phyloP scores from a whole-genome alignment of 2,888 invertebrate species.

The Globia sparganii region DNA sequence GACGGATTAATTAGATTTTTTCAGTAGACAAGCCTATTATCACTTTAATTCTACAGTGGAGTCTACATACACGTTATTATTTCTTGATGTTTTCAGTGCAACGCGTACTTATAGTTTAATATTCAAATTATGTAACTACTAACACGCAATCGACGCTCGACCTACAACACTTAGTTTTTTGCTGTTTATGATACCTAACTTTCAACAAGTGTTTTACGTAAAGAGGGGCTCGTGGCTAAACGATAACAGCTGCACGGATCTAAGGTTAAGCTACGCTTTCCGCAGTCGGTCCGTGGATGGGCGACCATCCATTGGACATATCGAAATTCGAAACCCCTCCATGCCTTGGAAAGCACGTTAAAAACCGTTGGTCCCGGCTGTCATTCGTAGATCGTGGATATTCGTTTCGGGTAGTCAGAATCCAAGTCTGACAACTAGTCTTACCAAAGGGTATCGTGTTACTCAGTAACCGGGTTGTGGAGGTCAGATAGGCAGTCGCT shows the following conservation, averaged over 20 bases:
- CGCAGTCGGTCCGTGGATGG: neutral
- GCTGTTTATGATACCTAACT: constrained; percentile 27
- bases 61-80: constrained; percentile 1
- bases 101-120: constrained; percentile 30
- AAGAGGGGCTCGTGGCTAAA: neutral
- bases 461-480: neutral
- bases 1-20: too few relatives aligned
- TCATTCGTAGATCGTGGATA: neutral
- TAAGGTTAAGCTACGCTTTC: neutral
- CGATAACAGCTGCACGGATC: neutral
- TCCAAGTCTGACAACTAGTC: neutral
- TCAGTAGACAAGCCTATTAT: too few relatives aligned
- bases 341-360: neutral
- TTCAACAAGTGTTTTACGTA: constrained; percentile 32
- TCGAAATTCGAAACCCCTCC: neutral
- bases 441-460: neutral
- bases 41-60: neutral
- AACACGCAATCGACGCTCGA: constrained; percentile 52
- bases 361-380: neutral
- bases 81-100: constrained; percentile 19
- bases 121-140: constrained; percentile 54
- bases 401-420: neutral
- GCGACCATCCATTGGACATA: too few relatives aligned
- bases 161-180: constrained; percentile 21
- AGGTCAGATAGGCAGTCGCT: neutral